Evolutionary conservation across 1,140 invertebrate species (phyloP).

Genomic region (Atta colombica): DNA sequence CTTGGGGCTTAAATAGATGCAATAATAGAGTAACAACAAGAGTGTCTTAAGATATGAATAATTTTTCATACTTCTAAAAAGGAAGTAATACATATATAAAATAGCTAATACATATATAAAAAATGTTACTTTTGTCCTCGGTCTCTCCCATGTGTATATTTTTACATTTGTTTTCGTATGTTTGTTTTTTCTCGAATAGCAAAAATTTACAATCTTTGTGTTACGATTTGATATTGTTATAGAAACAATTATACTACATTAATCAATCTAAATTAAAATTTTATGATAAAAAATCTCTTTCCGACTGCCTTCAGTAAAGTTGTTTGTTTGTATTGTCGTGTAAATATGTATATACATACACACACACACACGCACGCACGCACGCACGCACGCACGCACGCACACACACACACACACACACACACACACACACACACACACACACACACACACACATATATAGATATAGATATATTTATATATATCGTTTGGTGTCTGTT

Average conservation of each 20-base stretch:
- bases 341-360: neutral
- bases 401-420: too few species aligned
- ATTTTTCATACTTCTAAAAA: neutral
- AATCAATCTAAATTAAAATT: neutral
- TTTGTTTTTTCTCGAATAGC: neutral
- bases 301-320: neutral
- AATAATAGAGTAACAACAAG: neutral
- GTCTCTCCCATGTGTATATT: neutral
- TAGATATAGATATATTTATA: too few species aligned
- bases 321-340: constrained; percentile 10
- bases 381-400: fast-evolving
- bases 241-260: neutral
- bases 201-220: neutral
- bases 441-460: too few species aligned
- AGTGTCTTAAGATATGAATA: neutral
- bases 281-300: neutral
- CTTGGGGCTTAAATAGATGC: neutral
- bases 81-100: neutral
- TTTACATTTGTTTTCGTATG: too few species aligned
- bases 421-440: too few species aligned
- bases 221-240: neutral
- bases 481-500: constrained; percentile 20
- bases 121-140: neutral
- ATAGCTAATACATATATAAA: neutral
- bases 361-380: too few species aligned